These are phyloP conservation scores for Cochlearius cochlearius DNA, from an alignment of 2,113 vertebrate genomes.

Conservation along the genomic window DNA sequence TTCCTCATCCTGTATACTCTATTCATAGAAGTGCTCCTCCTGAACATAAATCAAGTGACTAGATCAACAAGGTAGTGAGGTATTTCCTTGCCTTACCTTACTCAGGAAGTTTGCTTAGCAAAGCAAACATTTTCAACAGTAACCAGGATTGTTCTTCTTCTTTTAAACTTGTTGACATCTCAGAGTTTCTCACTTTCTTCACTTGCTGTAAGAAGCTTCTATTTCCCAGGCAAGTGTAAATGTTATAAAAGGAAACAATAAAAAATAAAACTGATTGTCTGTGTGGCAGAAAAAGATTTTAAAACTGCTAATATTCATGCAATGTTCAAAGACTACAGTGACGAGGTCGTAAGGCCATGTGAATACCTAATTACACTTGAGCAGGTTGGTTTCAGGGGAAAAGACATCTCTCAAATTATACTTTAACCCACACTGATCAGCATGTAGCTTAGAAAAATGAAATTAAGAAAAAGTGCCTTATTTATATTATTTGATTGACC, in stretches of 20 bases:
- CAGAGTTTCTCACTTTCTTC: background rate
- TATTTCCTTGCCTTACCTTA: background rate
- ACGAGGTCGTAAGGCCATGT: background rate
- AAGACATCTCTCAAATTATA: background rate
- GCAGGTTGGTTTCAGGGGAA: background rate
- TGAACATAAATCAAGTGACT: background rate
- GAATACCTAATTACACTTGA: background rate
- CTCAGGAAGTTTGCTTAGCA: background rate
- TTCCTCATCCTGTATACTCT: background rate
- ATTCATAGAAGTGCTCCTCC: background rate
- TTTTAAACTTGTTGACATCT: background rate
- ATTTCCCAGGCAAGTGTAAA: background rate
- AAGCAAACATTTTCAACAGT: background rate
- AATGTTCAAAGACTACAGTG: background rate
- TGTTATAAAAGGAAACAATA: background rate
- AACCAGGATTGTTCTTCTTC: background rate
- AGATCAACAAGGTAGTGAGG: background rate
- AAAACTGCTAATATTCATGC: background rate
- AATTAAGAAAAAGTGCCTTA: fast-evolving
- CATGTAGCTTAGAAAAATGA: background rate
- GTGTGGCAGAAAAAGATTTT: background rate
- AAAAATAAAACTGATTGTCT: background rate
- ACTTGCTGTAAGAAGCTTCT: background rate
- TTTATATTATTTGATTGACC: background rate
- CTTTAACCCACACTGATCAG: background rate